Evolutionary conservation across 92 coral and sea anemone species (phyloP).

Genomic region (Phenganax stokvisi): DNA sequence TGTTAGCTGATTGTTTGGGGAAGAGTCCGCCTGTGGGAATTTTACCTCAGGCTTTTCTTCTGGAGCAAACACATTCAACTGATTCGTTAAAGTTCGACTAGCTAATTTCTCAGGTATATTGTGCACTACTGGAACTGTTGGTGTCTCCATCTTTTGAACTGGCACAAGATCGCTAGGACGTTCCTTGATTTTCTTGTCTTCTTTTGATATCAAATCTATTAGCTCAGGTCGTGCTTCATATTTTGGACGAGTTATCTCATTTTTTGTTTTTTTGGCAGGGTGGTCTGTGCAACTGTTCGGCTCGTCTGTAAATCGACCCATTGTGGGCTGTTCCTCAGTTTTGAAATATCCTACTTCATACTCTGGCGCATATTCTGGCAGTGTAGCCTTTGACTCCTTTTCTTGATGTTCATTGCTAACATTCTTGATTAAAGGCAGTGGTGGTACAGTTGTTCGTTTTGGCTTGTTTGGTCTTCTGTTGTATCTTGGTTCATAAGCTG

Average conservation of each 20-base stretch:
- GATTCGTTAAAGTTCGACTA: too few species aligned
- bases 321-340: background rate
- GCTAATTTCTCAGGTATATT: too few species aligned
- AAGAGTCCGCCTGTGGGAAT: too few species aligned
- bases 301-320: background rate
- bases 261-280: background rate
- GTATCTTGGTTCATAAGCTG: background rate
- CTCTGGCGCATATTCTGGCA: background rate
- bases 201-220: background rate
- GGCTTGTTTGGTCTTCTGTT: background rate
- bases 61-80: too few species aligned
- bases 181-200: background rate
- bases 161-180: background rate
- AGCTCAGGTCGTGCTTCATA: conserved; percentile 3
- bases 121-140: background rate
- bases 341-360: background rate
- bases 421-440: background rate
- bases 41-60: too few species aligned
- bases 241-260: background rate
- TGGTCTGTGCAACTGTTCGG: background rate
- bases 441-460: background rate
- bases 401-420: background rate
- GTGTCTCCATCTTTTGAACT: background rate
- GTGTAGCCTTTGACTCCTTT: background rate
- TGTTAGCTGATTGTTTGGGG: too few species aligned